A percentile compares a stretch with the other conserved stretches of the same genome.
These are phyloP conservation scores for Terrapene triunguis DNA, from an alignment of 2,113 vertebrate species.

Conservation along the genomic window DNA sequence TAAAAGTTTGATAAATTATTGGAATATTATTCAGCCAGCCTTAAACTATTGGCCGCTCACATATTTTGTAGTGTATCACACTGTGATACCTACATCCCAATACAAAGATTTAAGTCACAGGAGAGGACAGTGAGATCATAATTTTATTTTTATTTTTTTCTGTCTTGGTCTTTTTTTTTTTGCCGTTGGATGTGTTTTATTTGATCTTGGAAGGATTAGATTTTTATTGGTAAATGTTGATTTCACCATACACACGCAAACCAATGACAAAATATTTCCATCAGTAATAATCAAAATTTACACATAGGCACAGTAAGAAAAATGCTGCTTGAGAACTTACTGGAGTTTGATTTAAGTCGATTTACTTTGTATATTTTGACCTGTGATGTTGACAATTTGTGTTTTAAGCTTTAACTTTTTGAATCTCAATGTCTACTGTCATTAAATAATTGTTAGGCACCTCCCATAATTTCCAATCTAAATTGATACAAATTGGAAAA, in stretches of 20 bases:
- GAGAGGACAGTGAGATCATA: constrained; percentile 6
- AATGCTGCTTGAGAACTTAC: background rate
- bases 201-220: background rate
- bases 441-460: background rate
- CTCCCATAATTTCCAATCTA: background rate
- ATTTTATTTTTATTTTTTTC: constrained; percentile 5
- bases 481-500: background rate
- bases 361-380: background rate
- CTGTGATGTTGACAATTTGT: background rate
- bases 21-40: background rate
- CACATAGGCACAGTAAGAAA: too few species aligned
- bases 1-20: constrained; percentile 14
- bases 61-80: background rate
- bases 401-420: background rate
- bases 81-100: background rate
- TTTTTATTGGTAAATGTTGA: background rate
- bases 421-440: background rate
- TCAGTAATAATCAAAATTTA: too few species aligned
- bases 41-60: background rate
- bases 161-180: constrained; percentile 24
- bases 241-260: background rate
- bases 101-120: constrained; percentile 30
- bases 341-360: background rate
- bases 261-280: background rate
- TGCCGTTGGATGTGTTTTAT: background rate